Percentiles rank a stretch among this genome's conserved stretches.
Evolutionary conservation across 2,888 invertebrate genomes (phyloP).

Genomic region (Ormyrus nitidulus): DNA sequence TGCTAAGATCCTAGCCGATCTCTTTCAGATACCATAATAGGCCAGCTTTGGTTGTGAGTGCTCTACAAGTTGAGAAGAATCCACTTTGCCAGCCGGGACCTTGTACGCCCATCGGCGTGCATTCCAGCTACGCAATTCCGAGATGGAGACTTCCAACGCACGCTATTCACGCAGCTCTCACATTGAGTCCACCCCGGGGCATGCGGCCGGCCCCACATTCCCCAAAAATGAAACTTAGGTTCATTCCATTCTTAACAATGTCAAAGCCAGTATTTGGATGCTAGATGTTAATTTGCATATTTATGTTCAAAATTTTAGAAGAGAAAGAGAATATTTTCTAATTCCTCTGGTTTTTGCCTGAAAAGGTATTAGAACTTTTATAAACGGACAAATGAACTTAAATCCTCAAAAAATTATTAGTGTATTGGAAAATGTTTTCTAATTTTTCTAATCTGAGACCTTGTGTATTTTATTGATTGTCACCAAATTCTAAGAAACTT

Average conservation of each 20-base stretch:
- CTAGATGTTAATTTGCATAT: conserved; percentile 70
- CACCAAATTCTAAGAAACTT: conserved; percentile 59
- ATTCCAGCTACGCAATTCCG: conserved; percentile 71
- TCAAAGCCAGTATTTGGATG: conserved; percentile 64
- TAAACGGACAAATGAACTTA: not conserved
- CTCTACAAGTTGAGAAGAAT: conserved; percentile 94
- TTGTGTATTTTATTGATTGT: conserved; percentile 50
- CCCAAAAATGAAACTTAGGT: conserved; percentile 96
- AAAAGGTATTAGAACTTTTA: not conserved
- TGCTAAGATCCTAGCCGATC: conserved; percentile 48
- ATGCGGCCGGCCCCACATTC: conserved; percentile 83
- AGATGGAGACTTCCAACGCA: conserved; percentile 77
- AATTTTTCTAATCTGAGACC: conserved; percentile 56
- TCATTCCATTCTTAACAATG: conserved; percentile 64
- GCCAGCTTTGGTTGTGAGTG: conserved; percentile 94
- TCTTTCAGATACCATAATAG: conserved; percentile 85
- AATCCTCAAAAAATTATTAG: not conserved
- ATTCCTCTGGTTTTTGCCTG: not conserved
- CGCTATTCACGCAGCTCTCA: conserved; percentile 83
- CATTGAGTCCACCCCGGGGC: conserved; percentile 78
- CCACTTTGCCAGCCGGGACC: conserved; percentile 93
- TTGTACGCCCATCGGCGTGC: conserved; percentile 74
- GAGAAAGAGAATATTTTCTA: conserved; percentile 27
- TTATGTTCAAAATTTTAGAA: conserved; percentile 57
- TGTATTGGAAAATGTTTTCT: conserved; percentile 37